Evolutionary conservation across 2,888 invertebrate genomes (phyloP).

Genomic region (Cantharis rustica): DNA sequence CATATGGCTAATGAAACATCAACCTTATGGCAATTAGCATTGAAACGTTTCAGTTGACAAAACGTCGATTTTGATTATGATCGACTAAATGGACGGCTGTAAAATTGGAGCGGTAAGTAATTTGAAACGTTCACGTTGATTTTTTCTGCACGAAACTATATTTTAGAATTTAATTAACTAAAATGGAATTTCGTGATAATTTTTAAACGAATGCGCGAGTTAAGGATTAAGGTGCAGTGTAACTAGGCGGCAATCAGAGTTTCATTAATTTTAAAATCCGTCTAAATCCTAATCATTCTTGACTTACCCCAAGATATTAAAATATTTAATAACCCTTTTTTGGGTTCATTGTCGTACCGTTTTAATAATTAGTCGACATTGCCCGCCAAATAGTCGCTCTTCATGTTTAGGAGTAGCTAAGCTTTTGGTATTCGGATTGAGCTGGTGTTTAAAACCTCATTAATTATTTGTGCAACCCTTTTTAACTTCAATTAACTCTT

Average conservation of each 20-base stretch:
- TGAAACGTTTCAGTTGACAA: not conserved
- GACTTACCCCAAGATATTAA: constrained; percentile 33
- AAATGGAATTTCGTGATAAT: not conserved
- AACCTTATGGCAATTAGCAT: not conserved
- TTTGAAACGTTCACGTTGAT: not conserved
- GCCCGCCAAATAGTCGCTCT: constrained; percentile 39
- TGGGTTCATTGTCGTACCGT: constrained; percentile 47
- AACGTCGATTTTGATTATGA: not conserved
- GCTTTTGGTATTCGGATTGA: constrained; percentile 37
- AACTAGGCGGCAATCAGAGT: constrained; percentile 29
- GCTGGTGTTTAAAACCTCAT: constrained; percentile 46
- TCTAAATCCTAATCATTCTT: constrained; percentile 33
- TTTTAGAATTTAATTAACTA: not conserved
- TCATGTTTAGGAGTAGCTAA: constrained; percentile 41
- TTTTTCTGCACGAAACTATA: not conserved
- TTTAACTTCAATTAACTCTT: constrained; percentile 53
- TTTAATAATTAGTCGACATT: constrained; percentile 49
- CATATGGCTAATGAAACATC: not conserved
- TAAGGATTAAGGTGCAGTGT: constrained; percentile 21
- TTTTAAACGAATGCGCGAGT: not conserved
- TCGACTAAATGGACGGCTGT: not conserved
- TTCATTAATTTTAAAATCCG: constrained; percentile 31
- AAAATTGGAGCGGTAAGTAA: not conserved
- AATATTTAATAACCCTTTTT: constrained; percentile 47
- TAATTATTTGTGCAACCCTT: constrained; percentile 52